These are phyloP conservation scores for Clarias platycephalus DNA, from an alignment of 2,797 vertebrate species.

Conservation along the genomic window DNA sequence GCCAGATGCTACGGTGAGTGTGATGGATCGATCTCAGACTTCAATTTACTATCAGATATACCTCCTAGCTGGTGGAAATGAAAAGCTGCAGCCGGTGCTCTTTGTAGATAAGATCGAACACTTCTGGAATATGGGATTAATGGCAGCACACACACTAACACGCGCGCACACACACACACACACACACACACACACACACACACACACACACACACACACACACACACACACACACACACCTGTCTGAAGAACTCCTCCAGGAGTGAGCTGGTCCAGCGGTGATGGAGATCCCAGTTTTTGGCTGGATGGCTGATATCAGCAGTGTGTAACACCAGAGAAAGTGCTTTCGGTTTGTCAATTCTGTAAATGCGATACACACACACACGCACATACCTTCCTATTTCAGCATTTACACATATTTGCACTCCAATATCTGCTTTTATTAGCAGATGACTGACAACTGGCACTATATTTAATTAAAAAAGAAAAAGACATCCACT, in stretches of 20 bases:
- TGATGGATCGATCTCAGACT: not conserved
- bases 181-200: not conserved
- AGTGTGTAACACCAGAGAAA: slow-evolving; percentile 86
- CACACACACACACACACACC: slow-evolving; percentile 64
- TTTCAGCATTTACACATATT: slow-evolving; percentile 27
- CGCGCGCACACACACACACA: not conserved
- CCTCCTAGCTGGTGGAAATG: too few species aligned
- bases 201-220: not conserved
- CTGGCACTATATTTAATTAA: not conserved
- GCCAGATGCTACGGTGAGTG: not conserved
- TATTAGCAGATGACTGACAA: not conserved
- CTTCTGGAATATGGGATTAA: not conserved
- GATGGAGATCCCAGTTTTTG: slow-evolving; percentile 85
- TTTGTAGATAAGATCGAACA: not conserved
- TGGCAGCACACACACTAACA: not conserved
- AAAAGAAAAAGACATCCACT: not conserved
- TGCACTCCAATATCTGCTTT: not conserved
- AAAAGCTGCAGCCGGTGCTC: not conserved
- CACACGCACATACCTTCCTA: not conserved
- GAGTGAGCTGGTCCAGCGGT: slow-evolving; percentile 84
- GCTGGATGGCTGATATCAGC: slow-evolving; percentile 89
- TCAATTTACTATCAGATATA: not conserved
- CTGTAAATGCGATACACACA: slow-evolving; percentile 62
- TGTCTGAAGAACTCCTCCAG: slow-evolving; percentile 89
- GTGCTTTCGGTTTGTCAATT: slow-evolving; percentile 85